Conservation (phyloP, 2,888 invertebrate genomes). For the Schizaphis graminum region DNA sequence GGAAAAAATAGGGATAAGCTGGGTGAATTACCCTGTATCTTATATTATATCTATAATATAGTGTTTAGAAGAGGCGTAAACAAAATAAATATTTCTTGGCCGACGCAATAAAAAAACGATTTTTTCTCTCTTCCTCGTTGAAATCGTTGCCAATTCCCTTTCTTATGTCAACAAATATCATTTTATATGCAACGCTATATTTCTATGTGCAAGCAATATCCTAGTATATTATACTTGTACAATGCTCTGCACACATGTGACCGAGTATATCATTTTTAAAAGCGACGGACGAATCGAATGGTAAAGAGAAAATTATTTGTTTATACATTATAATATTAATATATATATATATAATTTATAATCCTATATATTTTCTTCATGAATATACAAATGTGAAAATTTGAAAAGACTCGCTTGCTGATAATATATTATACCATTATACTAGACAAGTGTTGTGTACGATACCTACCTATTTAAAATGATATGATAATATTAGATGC, state of each 20-base stretch:
- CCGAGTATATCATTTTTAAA: slow-evolving; percentile 24
- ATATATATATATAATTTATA: slow-evolving; percentile 13
- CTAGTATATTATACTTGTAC: neutral
- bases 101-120: slow-evolving; percentile 43
- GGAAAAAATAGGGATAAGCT: neutral
- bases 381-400: neutral
- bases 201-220: slow-evolving; percentile 26
- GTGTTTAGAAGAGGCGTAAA: neutral
- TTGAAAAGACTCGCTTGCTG: too few relatives aligned
- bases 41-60: neutral
- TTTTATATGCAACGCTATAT: neutral
- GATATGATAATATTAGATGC: neutral
- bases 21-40: neutral
- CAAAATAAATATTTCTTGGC: slow-evolving; percentile 12
- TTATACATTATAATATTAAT: neutral
- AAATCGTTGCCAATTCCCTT: slow-evolving; percentile 49
- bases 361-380: neutral
- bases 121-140: slow-evolving; percentile 14
- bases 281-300: slow-evolving; percentile 1
- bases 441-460: neutral
- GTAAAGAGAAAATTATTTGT: neutral
- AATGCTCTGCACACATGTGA: neutral
- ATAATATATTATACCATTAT: neutral
- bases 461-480: neutral
- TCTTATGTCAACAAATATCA: neutral